Conservation (phyloP, 2,888 invertebrate genomes). For the Allophyes oxyacanthae region DNA sequence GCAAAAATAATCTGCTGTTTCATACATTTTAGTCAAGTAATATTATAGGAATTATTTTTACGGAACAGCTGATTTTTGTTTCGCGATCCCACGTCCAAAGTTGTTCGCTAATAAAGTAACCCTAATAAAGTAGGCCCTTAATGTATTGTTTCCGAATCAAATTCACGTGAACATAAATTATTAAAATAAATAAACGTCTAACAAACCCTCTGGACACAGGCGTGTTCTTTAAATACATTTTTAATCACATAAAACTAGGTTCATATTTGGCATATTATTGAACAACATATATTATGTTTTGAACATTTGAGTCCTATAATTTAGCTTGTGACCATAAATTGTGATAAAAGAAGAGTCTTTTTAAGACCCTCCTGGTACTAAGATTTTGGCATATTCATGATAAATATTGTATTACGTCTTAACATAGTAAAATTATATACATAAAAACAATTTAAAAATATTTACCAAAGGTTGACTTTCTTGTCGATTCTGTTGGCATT, state of each 20-base stretch:
- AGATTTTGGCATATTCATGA: conserved; percentile 33
- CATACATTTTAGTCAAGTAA: too few species aligned
- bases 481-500: too few species aligned
- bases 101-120: too few species aligned
- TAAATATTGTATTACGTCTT: conserved; percentile 14
- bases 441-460: conserved; percentile 2
- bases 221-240: neutral
- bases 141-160: too few species aligned
- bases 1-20: too few species aligned
- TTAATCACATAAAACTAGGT: conserved; percentile 23
- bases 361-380: conserved; percentile 15
- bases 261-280: conserved; percentile 33
- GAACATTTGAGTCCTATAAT: conserved; percentile 11
- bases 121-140: too few species aligned
- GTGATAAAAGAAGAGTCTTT: conserved; percentile 14
- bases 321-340: conserved; percentile 22
- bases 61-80: too few species aligned
- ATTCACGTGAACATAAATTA: too few species aligned
- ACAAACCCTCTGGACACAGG: too few species aligned
- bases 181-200: too few species aligned
- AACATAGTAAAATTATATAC: conserved; percentile 1
- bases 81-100: too few species aligned
- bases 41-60: too few species aligned
- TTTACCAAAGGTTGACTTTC: neutral
- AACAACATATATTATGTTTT: neutral